These are phyloP conservation scores for Hydriomena furcata DNA, from an alignment of 2,888 invertebrate genomes.

Conservation along the genomic window DNA sequence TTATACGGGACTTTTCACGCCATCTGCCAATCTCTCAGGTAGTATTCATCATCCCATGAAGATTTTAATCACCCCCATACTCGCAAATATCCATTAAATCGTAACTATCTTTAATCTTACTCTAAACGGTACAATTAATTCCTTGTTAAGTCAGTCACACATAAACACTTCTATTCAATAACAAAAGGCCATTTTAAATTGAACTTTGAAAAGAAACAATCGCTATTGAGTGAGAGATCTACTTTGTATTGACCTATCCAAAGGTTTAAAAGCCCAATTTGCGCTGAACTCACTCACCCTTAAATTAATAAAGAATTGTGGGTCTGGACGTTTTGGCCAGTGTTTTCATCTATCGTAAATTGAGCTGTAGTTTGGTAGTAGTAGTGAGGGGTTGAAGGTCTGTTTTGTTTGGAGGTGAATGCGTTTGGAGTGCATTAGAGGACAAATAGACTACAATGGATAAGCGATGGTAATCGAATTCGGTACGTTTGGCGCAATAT, in stretches of 20 bases:
- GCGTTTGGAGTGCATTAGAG: slow-evolving; percentile 54
- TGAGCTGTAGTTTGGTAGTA: slow-evolving; percentile 36
- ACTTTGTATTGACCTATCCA: slow-evolving; percentile 34
- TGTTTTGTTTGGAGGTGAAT: slow-evolving; percentile 41
- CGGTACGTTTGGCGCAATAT: slow-evolving; percentile 51
- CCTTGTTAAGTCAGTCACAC: slow-evolving; percentile 58
- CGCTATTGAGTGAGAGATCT: slow-evolving; percentile 35
- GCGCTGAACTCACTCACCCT: slow-evolving; percentile 4
- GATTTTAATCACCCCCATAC: slow-evolving; percentile 31
- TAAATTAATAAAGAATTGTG: slow-evolving; percentile 5
- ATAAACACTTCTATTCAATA: slow-evolving; percentile 53
- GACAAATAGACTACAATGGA: slow-evolving; percentile 62
- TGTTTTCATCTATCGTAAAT: slow-evolving; percentile 28
- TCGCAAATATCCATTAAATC: slow-evolving; percentile 41
- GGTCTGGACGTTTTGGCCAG: slow-evolving; percentile 18
- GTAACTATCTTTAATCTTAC: slow-evolving; percentile 46
- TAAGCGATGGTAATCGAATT: slow-evolving; percentile 69
- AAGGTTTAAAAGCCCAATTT: slow-evolving; percentile 17
- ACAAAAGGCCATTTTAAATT: slow-evolving; percentile 36
- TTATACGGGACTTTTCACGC: too few species aligned
- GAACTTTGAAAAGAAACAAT: slow-evolving; percentile 39
- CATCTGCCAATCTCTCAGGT: slow-evolving; percentile 6
- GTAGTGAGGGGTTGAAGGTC: slow-evolving; percentile 38
- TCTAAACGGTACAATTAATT: slow-evolving; percentile 42
- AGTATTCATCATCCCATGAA: slow-evolving; percentile 3